phyloP scores from a whole-genome alignment of 2,888 invertebrate genomes.

The Teleogryllus oceanicus region DNA sequence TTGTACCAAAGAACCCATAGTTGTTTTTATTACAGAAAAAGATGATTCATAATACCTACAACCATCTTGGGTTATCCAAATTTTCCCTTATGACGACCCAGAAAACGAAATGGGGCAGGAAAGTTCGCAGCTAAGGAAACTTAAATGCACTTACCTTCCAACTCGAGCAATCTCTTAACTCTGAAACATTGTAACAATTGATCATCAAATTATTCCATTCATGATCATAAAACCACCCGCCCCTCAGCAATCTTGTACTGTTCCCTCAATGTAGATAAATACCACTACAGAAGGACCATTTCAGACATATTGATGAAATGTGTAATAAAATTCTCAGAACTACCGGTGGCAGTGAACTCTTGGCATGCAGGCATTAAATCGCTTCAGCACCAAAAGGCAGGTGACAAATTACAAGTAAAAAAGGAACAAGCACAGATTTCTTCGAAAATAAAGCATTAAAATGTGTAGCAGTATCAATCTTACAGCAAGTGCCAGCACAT shows the following conservation, averaged over 20 bases:
- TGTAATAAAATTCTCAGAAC: neutral
- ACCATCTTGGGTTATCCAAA: no score
- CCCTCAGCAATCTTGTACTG: neutral
- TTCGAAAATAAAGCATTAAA: neutral
- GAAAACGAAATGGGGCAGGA: no score
- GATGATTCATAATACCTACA: no score
- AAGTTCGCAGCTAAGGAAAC: no score
- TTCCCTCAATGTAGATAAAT: neutral
- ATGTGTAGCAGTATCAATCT: constrained; percentile 10
- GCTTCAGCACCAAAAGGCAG: neutral
- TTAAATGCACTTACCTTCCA: neutral
- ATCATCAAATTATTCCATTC: no score
- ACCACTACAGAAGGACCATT: neutral
- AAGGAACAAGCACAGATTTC: neutral
- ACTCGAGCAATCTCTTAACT: no score
- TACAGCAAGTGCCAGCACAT: neutral
- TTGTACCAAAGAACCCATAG: no score
- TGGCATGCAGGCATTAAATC: constrained; percentile 18
- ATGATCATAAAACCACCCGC: neutral
- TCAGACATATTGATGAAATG: constrained; percentile 5
- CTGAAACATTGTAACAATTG: no score
- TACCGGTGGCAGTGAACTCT: constrained; percentile 12
- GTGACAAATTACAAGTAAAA: neutral
- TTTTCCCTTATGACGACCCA: no score
- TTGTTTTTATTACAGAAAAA: no score